Evolutionary conservation across 2,797 vertebrate species (phyloP), one percentile per base, ranked within the genome.

Genomic region (Sebastes steindachneri): DNA sequence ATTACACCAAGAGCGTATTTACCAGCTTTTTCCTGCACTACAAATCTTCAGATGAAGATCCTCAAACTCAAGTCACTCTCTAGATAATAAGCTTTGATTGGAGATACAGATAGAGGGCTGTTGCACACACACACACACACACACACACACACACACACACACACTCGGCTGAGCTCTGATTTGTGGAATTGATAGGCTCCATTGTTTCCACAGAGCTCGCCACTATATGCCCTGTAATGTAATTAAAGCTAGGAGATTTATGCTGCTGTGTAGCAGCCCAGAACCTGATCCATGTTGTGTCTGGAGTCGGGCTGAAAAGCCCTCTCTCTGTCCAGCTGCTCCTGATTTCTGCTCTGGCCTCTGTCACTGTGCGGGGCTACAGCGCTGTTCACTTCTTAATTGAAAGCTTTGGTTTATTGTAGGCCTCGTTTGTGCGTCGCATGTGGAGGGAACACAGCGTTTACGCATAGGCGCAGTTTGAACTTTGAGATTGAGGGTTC

Each of bases 281-380:
- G 96, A 97, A 98, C 96, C 97, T 97, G 97, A 98, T 98, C 97
- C 97, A 94, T 97, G 97, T 96, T 97, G 96, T 97, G 97, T 96
- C 91, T 93, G 92, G 85, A 96, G 95, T 83, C 89, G 84, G 94
- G 80, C 90, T 96, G 96, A 97, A 97, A 98, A 96, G 95, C 83
- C 73, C 10, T 73, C 70, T 95, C 82, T 89, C 95, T 92, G 95
- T 96, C 96, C 97, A 97, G 96, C 97, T 97, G 97, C 95, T 96
- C 95, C 95, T 96, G 95, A 93, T 96, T 96, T 96, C 96, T 94
- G 96, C 94, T 96, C 96, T 97, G 96, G 96, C 94, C 85, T 93
- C 62, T 91, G 89, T 90, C 85, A 89, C 70, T 76, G 78, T 96
- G 95, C 73, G 68, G 25, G 57, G 41, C 73, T 62, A n/a, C 54